Base-by-base conservation (phyloP, 1,140 invertebrate genomes). In the Musca vetustissima region DNA sequence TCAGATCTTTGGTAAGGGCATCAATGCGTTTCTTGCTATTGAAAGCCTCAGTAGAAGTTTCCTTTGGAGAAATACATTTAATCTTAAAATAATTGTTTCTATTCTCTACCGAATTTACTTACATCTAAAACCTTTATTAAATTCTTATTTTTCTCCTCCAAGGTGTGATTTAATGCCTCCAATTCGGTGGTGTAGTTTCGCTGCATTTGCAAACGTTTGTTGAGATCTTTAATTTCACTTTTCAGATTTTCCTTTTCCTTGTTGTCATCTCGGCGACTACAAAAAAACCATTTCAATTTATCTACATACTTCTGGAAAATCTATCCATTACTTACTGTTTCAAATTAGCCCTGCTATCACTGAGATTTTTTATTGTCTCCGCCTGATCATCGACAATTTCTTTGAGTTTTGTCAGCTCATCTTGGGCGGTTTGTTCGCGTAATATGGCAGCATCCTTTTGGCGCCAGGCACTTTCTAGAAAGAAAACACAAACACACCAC, bases 401-500 rank as follows among this genome's bases (percentile, higher is more conserved):
- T 13, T 84, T 82, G 57, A 87, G 70, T 70, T 84, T 85, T 19
- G 84, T 74, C 0, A 86, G 83, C n/a, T 83, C 74, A 47, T 87
- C 85, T 50, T 86, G 85, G 0, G 85, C 83, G 11, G 80, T 81
- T 65, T 85, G 85, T 48, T 88, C 87, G 0, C 87, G 82, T n/a
- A 78, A 75, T 55, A 86, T 85, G 2, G 86, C 84, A 1, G 85
- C 84, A 71, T 87, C 86, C 4, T 85, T 83, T 32, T 86, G 73
- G 65, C 81, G 84, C 72, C 81, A 81, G n/a, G 80, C 78, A 15
- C 79, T 76, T 52, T 84, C 77, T 83, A 6, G 2, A 22, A n/a
- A n/a, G n/a, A n/a, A n/a, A n/a, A 6, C 49, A 1, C 49, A 19
- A 17, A 19, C n/a, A 43, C 4, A 22, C 14, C n/a, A n/a, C n/a